Evolutionary conservation across 2,888 invertebrate genomes (phyloP), one percentile per base, ranked within the genome.

Genomic region (Andricus curvator): DNA sequence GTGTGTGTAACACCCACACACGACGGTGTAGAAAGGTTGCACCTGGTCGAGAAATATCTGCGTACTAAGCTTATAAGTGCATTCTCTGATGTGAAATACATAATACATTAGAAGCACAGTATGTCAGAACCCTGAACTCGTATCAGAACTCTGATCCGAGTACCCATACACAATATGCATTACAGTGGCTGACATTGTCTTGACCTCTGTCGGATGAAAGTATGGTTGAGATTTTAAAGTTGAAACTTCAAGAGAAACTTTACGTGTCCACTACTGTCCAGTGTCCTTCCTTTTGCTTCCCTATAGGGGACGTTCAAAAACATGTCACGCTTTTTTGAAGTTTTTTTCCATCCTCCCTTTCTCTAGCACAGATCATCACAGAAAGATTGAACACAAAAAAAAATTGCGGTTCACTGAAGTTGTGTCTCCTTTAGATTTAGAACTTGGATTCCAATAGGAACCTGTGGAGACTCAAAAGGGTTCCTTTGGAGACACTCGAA

Each of bases 1-100:
- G 83, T 88, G 56, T 56, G 37, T n/a, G 33, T 82, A 81, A 87
- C 90, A 88, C 90, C 89, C 89, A 85, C 90, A 90, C 89, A 88
- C 86, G 82, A 80, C 80, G 81, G 67, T 79, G 80, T 68, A 82
- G 85, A 83, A 84, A 83, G 84, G 82, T 80, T 86, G 87, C 89
- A 89, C 89, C 89, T 89, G 89, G 89, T 66, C 81, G 41, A 79
- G 78, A 81, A 79, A 81, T 77, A 83, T 81, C 82, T 79, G 78
- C 81, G 82, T 74, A 56, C 33, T 56, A 56, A 29, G 33, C 29
- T n/a, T 74, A 37, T 74, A 51, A 48, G 29, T 51, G 29, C 74
- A 51, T 74, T 56, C 33, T 56, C 51, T 64, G 29, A 64, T 29
- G 64, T 17, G 17, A 25, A 64, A 64, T n/a, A 74, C 33, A 51